A percentile compares a stretch with the other conserved stretches of the same genome.
phyloP scores from a whole-genome alignment of 2,113 vertebrate species.

The Xiphophorus couchianus region DNA sequence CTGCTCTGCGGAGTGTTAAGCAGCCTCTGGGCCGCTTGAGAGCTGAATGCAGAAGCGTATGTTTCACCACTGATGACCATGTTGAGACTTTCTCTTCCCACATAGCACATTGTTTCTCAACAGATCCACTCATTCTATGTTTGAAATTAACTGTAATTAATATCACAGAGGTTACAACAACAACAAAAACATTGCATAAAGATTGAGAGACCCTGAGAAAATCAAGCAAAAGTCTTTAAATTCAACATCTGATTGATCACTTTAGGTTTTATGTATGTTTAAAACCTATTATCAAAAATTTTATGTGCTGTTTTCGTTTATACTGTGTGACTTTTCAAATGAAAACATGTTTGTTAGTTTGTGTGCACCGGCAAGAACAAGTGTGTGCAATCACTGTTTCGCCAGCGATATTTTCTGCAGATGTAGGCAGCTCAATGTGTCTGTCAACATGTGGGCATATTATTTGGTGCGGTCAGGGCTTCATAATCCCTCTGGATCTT shows the following conservation, averaged over 20 bases:
- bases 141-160: conserved; percentile 54
- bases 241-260: conserved; percentile 57
- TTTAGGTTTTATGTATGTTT: conserved; percentile 20
- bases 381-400: conserved; percentile 44
- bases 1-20: conserved; percentile 62
- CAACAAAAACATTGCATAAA: conserved; percentile 55
- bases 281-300: not conserved
- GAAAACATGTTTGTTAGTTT: conserved; percentile 9
- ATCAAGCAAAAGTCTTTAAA: conserved; percentile 40
- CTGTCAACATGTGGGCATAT: conserved; percentile 57
- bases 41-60: conserved; percentile 48
- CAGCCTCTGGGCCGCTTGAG: conserved; percentile 54
- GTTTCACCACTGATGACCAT: conserved; percentile 54
- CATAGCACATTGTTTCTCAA: conserved; percentile 48
- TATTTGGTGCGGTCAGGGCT: conserved; percentile 53
- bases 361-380: conserved; percentile 26
- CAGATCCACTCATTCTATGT: conserved; percentile 56
- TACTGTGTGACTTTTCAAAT: conserved; percentile 6
- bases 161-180: conserved; percentile 51
- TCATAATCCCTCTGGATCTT: conserved; percentile 61
- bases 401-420: conserved; percentile 41
- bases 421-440: conserved; percentile 49
- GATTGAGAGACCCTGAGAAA: conserved; percentile 34
- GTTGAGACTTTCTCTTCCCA: conserved; percentile 63
- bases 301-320: not conserved